Evolutionary conservation across 2,888 invertebrate species (phyloP), one percentile per base, ranked within the genome.

Genomic region (Chydorus sphaericus): DNA sequence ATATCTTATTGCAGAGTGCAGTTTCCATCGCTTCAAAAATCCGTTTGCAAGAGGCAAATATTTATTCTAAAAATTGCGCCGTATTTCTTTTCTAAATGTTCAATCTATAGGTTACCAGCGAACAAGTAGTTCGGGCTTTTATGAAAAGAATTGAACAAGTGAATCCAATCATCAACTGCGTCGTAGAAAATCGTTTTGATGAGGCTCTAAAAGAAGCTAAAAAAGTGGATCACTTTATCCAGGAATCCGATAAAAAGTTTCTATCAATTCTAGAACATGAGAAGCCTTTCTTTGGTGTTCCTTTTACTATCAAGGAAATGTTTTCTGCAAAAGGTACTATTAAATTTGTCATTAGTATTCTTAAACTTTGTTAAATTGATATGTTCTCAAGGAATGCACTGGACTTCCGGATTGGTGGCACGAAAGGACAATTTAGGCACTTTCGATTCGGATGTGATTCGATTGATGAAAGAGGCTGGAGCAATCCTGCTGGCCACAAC

Each of bases 271-370:
- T 89, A 58, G 80, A 77, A 28, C 72, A 72, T 58, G 77, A 81
- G 52, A 83, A 82, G 66, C 92, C 93, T 0, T 83, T 91, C 63
- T 74, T 93, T 30, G 93, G 93, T 2, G 86, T 94, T 8, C 93
- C 93, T 3, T 85, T 92, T 65, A 85, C 90, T 14, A 86, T 87
- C 1, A 93, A 93, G 75, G 92, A 90, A 68, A 83, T 85, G 62
- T 82, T 91, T 62, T 77, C 77, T 18, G 82, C 89, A 14, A 81
- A 82, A 78, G 88, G 89, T 66, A 73, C 62, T 63, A 39, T n/a
- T 4, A 4, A 33, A 10, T 33, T 33, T 33, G 8, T 33, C 14
- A 33, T 33, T n/a, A 39, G 8, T 39, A 20, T 39, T 20, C 8
- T 5, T 16, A 11, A 16, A 39, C 39, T 16, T n/a, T n/a, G n/a